Base-by-base conservation (phyloP, 1,140 invertebrate genomes). In the Ips typographus region DNA sequence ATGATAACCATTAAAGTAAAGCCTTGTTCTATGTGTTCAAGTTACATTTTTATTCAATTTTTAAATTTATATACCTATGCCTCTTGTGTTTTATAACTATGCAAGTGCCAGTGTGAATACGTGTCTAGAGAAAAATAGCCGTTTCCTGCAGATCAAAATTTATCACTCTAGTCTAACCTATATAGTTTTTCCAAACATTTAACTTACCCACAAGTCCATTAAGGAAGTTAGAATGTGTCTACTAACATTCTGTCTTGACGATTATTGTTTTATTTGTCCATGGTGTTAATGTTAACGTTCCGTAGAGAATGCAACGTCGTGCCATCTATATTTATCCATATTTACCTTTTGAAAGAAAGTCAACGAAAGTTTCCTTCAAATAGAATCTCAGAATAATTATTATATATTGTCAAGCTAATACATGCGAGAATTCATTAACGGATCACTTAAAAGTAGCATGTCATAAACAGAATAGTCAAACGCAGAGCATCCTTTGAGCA, bases 1-100 rank as follows among this genome's bases (percentile, higher is more conserved):
- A 67, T 67, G 55, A 67, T 67, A 52, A 59, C 65, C 57, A 67
- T 67, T 67, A 67, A 67, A 49, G 52, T 58, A 67, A 67, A 49
- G 56, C 58, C 65, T 67, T 59, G 65, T 67, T 67, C 65, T 60
- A 58, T 60, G 65, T 60, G 65, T 60, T 67, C 56, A 67, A 67
- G 58, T 67, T 51, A 67, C 58, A 67, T 67, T 60, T 67, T 67
- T 67, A 67, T 65, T 65, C 63, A 65, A 65, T 65, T 65, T 65
- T 65, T 56, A 65, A 55, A 65, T 65, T 65, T 65, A 65, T 65
- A 56, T 65, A 65, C 63, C 63, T 56, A 65, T 65, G 63, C 63
- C 53, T 65, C 63, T 65, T 65, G 53, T 53, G 61, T 63, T 63
- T 63, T 63, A 63, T 63, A 63, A 63, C 47, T 63, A 65, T 65